These are phyloP conservation scores for Cistogaster globosa DNA, from an alignment of 2,888 invertebrate genomes.

Conservation along the genomic window DNA sequence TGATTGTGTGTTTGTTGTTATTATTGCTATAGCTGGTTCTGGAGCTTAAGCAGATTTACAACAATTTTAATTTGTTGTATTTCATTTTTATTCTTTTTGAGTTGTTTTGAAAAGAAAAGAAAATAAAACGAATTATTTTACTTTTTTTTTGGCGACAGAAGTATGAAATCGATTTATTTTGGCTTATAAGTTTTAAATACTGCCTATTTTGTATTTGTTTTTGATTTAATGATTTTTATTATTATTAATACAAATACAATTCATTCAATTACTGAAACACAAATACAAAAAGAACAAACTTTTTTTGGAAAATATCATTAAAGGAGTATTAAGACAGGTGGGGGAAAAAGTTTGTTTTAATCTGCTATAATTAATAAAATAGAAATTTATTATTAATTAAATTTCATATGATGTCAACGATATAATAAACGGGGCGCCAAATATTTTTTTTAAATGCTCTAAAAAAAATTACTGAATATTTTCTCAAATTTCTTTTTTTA, in stretches of 20 bases:
- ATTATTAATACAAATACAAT: constrained; percentile 63
- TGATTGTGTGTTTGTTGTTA: constrained; percentile 10
- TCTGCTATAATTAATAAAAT: constrained; percentile 7
- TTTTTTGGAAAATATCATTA: constrained; percentile 4
- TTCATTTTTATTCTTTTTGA: constrained; percentile 9
- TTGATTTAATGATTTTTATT: constrained; percentile 71
- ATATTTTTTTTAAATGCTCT: no score
- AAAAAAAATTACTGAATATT: no score
- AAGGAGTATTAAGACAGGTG: background rate
- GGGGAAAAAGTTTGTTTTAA: constrained; percentile 4
- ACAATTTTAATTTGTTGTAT: constrained; percentile 65
- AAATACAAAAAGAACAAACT: constrained; percentile 7
- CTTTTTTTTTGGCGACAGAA: constrained; percentile 64
- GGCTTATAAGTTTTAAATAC: constrained; percentile 71
- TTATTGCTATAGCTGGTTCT: constrained; percentile 34
- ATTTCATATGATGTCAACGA: no score
- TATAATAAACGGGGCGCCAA: no score
- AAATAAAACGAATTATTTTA: constrained; percentile 28
- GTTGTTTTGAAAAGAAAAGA: constrained; percentile 41
- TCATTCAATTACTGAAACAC: constrained; percentile 41
- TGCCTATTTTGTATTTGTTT: constrained; percentile 62
- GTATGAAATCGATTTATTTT: constrained; percentile 63
- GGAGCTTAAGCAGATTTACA: constrained; percentile 67
- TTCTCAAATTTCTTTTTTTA: no score
- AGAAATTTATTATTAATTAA: no score